A percentile compares a stretch with the other conserved stretches of the same genome.
Evolutionary conservation across 2,797 vertebrate species (phyloP).

Genomic region (Sebastes melanostomus): DNA sequence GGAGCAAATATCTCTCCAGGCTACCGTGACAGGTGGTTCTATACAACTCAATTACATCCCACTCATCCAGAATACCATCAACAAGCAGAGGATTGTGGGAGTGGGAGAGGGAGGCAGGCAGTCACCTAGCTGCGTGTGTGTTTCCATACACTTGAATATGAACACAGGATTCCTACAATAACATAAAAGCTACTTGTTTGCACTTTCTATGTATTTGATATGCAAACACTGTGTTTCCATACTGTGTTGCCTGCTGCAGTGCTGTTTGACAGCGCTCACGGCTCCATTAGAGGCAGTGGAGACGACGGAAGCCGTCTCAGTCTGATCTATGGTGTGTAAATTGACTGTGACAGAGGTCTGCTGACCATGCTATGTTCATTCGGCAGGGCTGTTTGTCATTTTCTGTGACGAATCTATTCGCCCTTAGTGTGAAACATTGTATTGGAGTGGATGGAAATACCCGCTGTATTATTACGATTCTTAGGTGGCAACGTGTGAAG

Average conservation of each 20-base stretch:
- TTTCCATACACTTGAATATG: neutral
- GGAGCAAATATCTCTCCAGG: neutral
- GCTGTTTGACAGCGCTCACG: neutral
- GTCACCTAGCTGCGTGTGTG: neutral
- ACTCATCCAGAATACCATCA: neutral
- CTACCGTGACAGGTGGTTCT: neutral
- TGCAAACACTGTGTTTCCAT: neutral
- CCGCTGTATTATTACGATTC: neutral
- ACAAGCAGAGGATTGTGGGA: neutral
- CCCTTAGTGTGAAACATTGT: neutral
- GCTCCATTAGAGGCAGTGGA: slow-evolving; percentile 7
- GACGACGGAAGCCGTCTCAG: neutral
- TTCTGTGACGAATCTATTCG: neutral
- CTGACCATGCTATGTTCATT: neutral
- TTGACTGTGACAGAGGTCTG: slow-evolving; percentile 23
- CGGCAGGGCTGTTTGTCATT: slow-evolving; percentile 8
- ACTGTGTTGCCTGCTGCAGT: neutral
- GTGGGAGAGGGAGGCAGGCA: neutral
- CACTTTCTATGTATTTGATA: neutral
- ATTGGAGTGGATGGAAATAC: neutral
- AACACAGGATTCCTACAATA: neutral
- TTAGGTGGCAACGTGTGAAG: neutral
- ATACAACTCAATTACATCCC: slow-evolving; percentile 3
- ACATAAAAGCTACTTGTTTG: neutral
- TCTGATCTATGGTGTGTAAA: slow-evolving; percentile 24